Base-by-base conservation (phyloP, 2,113 vertebrate genomes). In the Drymodes brunneopygia region DNA sequence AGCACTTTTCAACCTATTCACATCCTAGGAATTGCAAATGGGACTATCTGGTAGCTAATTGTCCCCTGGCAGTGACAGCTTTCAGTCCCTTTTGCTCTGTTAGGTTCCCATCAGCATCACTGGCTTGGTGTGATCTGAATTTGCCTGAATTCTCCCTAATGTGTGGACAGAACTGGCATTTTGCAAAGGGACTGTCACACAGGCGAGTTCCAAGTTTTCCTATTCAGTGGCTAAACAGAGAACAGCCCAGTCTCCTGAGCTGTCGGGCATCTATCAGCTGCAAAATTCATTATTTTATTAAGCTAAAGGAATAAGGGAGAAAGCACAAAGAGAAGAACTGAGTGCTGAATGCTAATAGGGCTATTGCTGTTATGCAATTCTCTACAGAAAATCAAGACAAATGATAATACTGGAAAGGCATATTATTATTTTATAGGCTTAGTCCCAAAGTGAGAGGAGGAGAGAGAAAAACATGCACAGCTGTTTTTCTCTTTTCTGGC, bases 301-400 rank as follows among this genome's bases (percentile, higher is more conserved):
- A 88, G 85, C 16, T 62, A 81, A 91, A 95, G 15, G 38, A 92
- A 11, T 42, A 65, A 77, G 29, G 56, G 27, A 86, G 35, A 91
- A 92, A 84, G 31, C 33, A 88, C 48, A 80, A 85, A 93, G 78
- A 45, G 75, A 87, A 93, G 71, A 94, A 15, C 12, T 28, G 66
- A 82, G 42, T 42, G 33, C 62, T 91, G 90, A 95, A 95, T 94
- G 54, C 47, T 94, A 93, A 94, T 80, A 42, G 50, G 35, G 27
- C 70, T 73, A 29, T 48, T 85, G 66, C 74, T 73, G 67, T 88
- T 95, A 90, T 25, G 50, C 50, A 92, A 70, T 89, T 94, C 84
- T 86, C 72, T 65, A 82, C 62, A 69, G 85, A 94, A 97, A 94
- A 97, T 89, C 70, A 92, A 94, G 94, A 72, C 45, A 95, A 91